Percentiles rank a stretch among this genome's conserved stretches.
Conservation (phyloP, 2,113 vertebrate species). For the Poicephalus meyeri region DNA sequence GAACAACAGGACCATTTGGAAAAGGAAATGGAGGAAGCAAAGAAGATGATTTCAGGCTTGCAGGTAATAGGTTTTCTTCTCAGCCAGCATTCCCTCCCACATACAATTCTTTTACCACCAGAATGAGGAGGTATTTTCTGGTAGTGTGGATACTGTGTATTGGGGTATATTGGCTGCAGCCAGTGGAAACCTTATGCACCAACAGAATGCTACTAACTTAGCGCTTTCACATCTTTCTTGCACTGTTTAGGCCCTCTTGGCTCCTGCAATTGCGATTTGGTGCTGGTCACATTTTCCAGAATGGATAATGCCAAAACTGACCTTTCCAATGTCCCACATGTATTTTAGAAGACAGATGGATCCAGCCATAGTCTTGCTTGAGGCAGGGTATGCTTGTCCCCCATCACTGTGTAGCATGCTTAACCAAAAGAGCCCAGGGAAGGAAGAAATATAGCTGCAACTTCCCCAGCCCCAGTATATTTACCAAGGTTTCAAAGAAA, state of each 20-base stretch:
- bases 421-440: not conserved
- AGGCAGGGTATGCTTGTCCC: not conserved
- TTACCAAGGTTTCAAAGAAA: not conserved
- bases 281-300: not conserved
- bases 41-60: constrained; percentile 93
- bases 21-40: constrained; percentile 92
- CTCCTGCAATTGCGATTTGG: not conserved
- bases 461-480: not conserved
- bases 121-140: not conserved
- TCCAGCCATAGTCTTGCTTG: not conserved
- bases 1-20: constrained; percentile 94
- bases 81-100: not conserved
- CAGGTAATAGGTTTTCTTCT: constrained; percentile 78
- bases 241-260: not conserved
- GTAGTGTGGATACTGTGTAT: not conserved
- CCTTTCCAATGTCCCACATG: not conserved
- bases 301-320: not conserved
- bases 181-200: not conserved
- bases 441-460: not conserved
- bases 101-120: not conserved
- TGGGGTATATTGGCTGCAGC: not conserved
- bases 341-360: not conserved
- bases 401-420: not conserved
- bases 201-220: not conserved
- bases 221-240: not conserved